phyloP scores from a whole-genome alignment of 2,797 vertebrate species.

The Sphenopsis melanotis region DNA sequence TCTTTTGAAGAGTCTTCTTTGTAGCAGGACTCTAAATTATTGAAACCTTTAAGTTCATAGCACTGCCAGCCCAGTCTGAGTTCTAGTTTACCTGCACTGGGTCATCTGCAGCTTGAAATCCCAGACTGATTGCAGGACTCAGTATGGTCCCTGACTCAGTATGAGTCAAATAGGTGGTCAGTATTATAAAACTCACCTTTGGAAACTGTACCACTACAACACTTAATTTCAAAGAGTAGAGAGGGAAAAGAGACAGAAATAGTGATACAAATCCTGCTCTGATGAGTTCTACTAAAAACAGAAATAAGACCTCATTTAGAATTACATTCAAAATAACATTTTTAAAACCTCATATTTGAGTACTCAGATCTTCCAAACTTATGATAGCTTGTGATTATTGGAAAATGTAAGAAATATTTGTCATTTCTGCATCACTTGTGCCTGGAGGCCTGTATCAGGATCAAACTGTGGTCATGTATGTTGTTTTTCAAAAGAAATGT shows the following conservation, averaged over 20 bases:
- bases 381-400: not conserved
- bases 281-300: not conserved
- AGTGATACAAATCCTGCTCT: not conserved
- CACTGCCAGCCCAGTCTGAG: not conserved
- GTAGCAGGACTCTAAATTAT: not conserved
- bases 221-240: not conserved
- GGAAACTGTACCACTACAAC: not conserved
- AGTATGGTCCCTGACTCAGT: not conserved
- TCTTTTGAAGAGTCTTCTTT: not conserved
- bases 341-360: not conserved
- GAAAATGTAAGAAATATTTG: not conserved
- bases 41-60: not conserved
- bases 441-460: not conserved
- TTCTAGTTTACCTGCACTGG: not conserved
- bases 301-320: not conserved
- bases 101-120: not conserved
- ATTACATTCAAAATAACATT: not conserved
- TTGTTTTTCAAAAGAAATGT: constrained; percentile 13
- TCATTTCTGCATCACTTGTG: not conserved
- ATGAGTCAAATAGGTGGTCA: not conserved
- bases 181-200: not conserved
- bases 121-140: not conserved
- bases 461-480: not conserved
- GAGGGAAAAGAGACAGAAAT: not conserved
- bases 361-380: not conserved